Base-by-base conservation (phyloP, 1,140 invertebrate genomes). In the Leptestheria dahalacensis region DNA sequence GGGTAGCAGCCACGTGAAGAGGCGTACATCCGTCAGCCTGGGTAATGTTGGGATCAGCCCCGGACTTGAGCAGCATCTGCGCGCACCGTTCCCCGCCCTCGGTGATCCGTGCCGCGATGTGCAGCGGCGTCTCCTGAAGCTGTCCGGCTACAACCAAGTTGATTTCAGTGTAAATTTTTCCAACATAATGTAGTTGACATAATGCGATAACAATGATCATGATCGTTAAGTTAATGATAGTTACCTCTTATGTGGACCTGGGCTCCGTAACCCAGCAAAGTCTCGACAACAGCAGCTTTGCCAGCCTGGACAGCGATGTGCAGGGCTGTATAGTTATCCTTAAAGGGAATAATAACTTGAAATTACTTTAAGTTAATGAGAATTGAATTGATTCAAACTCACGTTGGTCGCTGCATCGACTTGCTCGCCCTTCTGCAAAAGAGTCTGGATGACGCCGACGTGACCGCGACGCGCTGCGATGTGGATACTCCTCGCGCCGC, bases 251-350 rank as follows among this genome's bases (percentile, higher is more conserved):
- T 84, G 72, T 98, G 91, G 2, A 99, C 92, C 71, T 96, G 87
- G 2, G 96, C 95, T 26, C 96, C 95, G 70, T 88, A 94, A 3
- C 96, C 96, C 1, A 99, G 75, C 24, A 99, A 74, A 1, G 91
- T 94, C 75, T 99, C 95, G 15, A 99, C 95, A 3, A 97, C 93
- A 24, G 86, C 81, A 10, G 94, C 91, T 70, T 97, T 95, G 59
- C 88, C 88, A 41, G 87, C 89, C 73, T 97, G 89, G 2, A 98
- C 94, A n/a, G 94, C 95, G 65, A 98, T 90, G 68, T 99, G 96
- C 0, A 99, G 75, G n/a, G 96, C 92, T 21, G 96, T 98, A 70
- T 93, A 96, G 68, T 96, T 94, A 68, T 98, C 93, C 86, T 97
- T 64, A n/a, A 63, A 61, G 57, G 61, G 15, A 48, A 50, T 41